Evolutionary conservation across 2,797 vertebrate genomes (phyloP).

Genomic region (Clamator glandarius): DNA sequence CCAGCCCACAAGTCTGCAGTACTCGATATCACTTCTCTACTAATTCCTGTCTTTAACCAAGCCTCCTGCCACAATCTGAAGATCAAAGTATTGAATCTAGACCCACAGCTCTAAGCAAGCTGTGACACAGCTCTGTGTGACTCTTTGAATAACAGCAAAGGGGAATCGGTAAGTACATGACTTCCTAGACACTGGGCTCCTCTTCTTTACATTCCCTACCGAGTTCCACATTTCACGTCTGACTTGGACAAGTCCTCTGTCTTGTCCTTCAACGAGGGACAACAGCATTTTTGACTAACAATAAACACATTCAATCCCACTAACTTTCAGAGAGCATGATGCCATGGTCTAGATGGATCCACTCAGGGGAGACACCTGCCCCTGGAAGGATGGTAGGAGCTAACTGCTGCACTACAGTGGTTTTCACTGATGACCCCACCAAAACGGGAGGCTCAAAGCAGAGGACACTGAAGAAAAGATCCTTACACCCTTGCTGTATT

Average conservation of each 20-base stretch:
- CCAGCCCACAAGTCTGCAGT: fast-evolving
- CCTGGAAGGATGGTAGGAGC: background rate
- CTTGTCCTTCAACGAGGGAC: background rate
- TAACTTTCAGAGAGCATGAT: background rate
- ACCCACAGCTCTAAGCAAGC: background rate
- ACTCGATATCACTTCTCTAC: background rate
- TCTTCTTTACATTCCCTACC: background rate
- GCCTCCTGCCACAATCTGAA: background rate
- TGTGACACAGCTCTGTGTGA: background rate
- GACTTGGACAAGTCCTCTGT: background rate
- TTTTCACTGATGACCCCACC: background rate
- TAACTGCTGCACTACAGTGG: background rate
- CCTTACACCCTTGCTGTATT: background rate
- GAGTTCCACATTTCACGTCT: background rate
- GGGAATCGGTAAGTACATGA: background rate
- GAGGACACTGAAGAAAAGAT: background rate
- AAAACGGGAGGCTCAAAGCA: background rate
- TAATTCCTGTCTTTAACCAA: background rate
- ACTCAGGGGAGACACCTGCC: background rate
- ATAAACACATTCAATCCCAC: background rate
- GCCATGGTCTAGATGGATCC: background rate
- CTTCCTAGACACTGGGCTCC: no score
- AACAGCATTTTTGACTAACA: background rate
- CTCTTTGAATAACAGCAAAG: background rate
- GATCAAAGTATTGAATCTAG: background rate